These are phyloP conservation scores for Drosophila willistoni DNA, from an alignment of 1,140 invertebrate genomes.

Conservation along the genomic window DNA sequence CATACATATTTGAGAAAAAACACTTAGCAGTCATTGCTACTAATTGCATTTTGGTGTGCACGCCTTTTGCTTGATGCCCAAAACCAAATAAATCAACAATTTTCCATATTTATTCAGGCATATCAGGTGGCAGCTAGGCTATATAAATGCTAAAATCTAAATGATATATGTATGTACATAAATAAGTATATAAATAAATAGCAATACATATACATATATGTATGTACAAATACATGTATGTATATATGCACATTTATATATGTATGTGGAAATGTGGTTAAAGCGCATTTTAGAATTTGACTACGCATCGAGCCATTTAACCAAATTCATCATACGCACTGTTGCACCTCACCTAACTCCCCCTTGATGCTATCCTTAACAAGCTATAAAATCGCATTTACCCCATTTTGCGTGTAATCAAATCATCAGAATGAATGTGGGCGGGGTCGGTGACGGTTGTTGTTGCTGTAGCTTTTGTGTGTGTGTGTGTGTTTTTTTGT, in stretches of 20 bases:
- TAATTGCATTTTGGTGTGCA: slow-evolving; percentile 52
- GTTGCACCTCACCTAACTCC: slow-evolving; percentile 34
- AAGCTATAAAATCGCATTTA: slow-evolving; percentile 39
- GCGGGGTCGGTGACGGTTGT: neutral
- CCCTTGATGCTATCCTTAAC: slow-evolving; percentile 6
- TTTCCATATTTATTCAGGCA: slow-evolving; percentile 49
- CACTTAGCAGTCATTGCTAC: slow-evolving; percentile 1
- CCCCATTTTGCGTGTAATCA: slow-evolving; percentile 48
- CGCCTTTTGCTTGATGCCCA: slow-evolving; percentile 1
- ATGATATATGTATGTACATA: neutral
- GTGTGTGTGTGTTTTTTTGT: too few relatives aligned
- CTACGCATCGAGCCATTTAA: slow-evolving; percentile 47
- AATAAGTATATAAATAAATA: slow-evolving; percentile 3
- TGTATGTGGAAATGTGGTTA: slow-evolving; percentile 15
- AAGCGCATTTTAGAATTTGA: slow-evolving; percentile 39
- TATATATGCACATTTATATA: neutral
- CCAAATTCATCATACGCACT: slow-evolving; percentile 64
- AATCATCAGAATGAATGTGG: slow-evolving; percentile 18
- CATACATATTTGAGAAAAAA: neutral
- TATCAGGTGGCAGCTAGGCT: slow-evolving; percentile 2
- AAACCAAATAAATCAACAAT: slow-evolving; percentile 45
- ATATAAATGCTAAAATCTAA: slow-evolving; percentile 7
- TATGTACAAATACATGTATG: neutral
- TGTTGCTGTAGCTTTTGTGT: too few relatives aligned
- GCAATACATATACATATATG: neutral